A percentile compares a stretch with the other conserved stretches of the same genome.
Conservation (phyloP, 2,113 vertebrate genomes). For the Cyanoderma ruficeps region DNA sequence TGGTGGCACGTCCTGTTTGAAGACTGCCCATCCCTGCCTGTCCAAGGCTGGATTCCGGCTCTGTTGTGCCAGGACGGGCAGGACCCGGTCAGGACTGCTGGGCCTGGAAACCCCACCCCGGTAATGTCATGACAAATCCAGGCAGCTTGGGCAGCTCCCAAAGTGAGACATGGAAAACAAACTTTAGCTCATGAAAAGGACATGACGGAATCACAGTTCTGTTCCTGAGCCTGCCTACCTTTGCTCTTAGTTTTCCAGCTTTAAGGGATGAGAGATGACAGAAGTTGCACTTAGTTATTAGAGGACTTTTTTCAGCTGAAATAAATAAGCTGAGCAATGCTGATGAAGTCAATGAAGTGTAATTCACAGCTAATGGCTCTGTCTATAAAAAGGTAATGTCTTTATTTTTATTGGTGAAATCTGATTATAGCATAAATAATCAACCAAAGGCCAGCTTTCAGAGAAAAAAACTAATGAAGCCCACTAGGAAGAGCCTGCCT, state of each 20-base stretch:
- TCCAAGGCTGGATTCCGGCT: slow-evolving; percentile 14
- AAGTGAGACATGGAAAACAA: slow-evolving; percentile 25
- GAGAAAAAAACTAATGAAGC: background rate
- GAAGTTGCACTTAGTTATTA: background rate
- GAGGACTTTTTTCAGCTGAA: background rate
- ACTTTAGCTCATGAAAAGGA: background rate
- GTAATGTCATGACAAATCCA: slow-evolving; percentile 57
- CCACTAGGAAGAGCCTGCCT: background rate
- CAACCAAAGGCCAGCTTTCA: background rate
- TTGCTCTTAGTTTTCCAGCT: background rate
- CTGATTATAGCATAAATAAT: background rate
- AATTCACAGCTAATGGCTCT: background rate
- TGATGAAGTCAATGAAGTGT: background rate
- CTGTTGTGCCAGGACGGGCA: slow-evolving; percentile 1
- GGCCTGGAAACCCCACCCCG: slow-evolving; percentile 52
- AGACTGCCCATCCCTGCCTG: slow-evolving; percentile 62
- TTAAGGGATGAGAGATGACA: background rate
- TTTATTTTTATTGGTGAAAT: background rate
- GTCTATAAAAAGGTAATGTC: background rate
- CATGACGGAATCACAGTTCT: background rate
- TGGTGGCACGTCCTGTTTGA: slow-evolving; percentile 70
- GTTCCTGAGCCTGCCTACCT: background rate
- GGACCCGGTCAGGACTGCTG: background rate
- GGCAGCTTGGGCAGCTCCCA: slow-evolving; percentile 12
- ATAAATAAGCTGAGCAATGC: background rate